phyloP scores from a whole-genome alignment of 1,140 invertebrate genomes.

The Pseudomyrmex concolor region DNA sequence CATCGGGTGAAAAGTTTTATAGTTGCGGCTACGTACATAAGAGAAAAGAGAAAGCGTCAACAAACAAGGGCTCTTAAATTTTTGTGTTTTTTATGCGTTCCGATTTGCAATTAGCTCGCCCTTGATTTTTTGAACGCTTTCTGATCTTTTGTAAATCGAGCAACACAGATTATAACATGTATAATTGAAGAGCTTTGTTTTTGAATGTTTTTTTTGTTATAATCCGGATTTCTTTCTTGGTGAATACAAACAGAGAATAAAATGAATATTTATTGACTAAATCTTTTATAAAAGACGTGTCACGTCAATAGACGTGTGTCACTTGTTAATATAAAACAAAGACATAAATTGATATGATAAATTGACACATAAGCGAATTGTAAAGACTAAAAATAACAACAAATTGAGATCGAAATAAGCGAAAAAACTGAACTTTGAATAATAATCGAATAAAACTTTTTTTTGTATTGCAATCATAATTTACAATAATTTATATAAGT shows the following conservation, averaged over 20 bases:
- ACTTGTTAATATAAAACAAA: not conserved
- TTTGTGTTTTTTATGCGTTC: not conserved
- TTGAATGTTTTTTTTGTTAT: not conserved
- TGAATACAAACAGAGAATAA: not conserved
- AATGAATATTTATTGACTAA: not conserved
- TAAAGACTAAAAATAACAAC: no score
- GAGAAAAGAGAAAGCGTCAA: not conserved
- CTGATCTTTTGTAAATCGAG: slow-evolving; percentile 5
- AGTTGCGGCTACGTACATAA: slow-evolving; percentile 67
- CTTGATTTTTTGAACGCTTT: slow-evolving; percentile 10
- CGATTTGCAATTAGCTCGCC: slow-evolving; percentile 15
- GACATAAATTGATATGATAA: no score
- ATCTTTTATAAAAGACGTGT: no score
- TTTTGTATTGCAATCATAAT: not conserved
- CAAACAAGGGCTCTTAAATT: not conserved
- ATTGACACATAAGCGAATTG: no score
- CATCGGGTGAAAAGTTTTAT: slow-evolving; percentile 49
- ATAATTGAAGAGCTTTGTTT: slow-evolving; percentile 13
- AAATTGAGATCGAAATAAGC: not conserved
- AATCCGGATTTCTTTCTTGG: not conserved
- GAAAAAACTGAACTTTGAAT: not conserved
- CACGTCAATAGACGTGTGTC: no score
- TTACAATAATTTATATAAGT: slow-evolving; percentile 9
- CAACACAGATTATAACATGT: not conserved
- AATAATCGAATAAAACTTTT: not conserved